Percentiles rank a stretch among this genome's conserved stretches.
These are phyloP conservation scores for Sphaeramia orbicularis DNA, from an alignment of 2,797 vertebrate genomes.

Conservation along the genomic window DNA sequence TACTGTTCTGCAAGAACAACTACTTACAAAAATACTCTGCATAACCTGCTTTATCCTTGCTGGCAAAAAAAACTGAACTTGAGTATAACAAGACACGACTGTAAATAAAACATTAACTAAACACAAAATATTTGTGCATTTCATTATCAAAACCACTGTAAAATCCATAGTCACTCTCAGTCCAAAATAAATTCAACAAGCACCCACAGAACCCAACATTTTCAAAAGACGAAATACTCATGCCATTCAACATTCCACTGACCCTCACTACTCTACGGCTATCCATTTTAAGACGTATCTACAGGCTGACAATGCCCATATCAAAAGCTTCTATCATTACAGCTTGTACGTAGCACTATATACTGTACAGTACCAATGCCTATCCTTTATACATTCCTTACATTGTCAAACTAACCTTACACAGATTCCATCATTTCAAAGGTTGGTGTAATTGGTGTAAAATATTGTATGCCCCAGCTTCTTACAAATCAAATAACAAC, in stretches of 20 bases:
- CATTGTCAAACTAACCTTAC: conserved; percentile 67
- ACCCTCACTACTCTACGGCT: conserved; percentile 74
- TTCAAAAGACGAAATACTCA: conserved; percentile 62
- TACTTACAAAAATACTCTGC: conserved; percentile 78
- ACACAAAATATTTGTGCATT: conserved; percentile 70
- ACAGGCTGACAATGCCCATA: conserved; percentile 58
- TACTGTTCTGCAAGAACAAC: conserved; percentile 78
- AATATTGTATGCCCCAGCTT: conserved; percentile 66
- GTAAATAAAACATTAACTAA: conserved; percentile 58
- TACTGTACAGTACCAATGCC: conserved; percentile 73
- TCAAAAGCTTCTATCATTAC: conserved; percentile 63
- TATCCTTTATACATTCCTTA: conserved; percentile 74
- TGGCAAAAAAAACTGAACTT: conserved; percentile 60
- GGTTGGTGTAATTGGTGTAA: conserved; percentile 63
- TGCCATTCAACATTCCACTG: conserved; percentile 63
- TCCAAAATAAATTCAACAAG: conserved; percentile 55
- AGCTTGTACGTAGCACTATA: conserved; percentile 63
- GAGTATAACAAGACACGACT: conserved; percentile 55
- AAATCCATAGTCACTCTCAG: conserved; percentile 51
- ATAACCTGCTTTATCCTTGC: conserved; percentile 63
- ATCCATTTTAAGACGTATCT: conserved; percentile 60
- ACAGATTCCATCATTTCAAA: conserved; percentile 60
- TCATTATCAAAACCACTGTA: conserved; percentile 64
- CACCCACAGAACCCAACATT: conserved; percentile 53
- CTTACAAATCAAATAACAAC: conserved; percentile 62